Evolutionary conservation across 2,113 vertebrate species (phyloP), one percentile per base, ranked within the genome.

Genomic region (Thunnus thynnus): DNA sequence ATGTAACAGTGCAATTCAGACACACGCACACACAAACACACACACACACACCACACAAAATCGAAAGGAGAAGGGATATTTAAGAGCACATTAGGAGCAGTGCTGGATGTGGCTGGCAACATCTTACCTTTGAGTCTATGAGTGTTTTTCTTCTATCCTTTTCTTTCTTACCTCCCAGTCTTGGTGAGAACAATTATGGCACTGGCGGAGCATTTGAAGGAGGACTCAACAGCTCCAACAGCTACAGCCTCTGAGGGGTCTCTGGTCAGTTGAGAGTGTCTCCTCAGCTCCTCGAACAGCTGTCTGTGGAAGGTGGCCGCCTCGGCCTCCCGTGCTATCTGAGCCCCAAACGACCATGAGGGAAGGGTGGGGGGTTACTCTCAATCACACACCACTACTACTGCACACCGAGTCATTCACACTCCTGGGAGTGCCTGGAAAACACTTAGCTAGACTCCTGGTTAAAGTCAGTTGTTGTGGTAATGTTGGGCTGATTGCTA

Each of bases 301-400:
- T 99, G 96, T 89, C 96, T 96, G 94, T 99, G 98, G 96, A 97
- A 99, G 95, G 95, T 98, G 94, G 98, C 97, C 13, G 98, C 98
- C 94, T 99, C 98, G 65, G 98, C 98, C 95, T 99, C 98, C 58
- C 98, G 97, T 88, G 98, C 98, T 94, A 99, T 99, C 98, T 99
- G 86, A 92, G 72, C 75, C 64, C 90, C 79, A 20, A 74, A 63
- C 79, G 30, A 86, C 66, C 70, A 54, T 52, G 69, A 66, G 72
- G 87, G 87, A 78, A 83, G 85, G 88, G 83, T 62, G 62, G 70
- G 74, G 87, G 47, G 77, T 94, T 93, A 94, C 81, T 90, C 74
- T 84, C 72, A 89, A 27, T 84, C 93, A 88, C 72, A 63, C 64
- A 5, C 63, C 18, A 76, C 55, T 57, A 54, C 56, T 22, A 18